Base-by-base conservation (phyloP, 2,888 invertebrate species). In the Crioceris asparagi region DNA sequence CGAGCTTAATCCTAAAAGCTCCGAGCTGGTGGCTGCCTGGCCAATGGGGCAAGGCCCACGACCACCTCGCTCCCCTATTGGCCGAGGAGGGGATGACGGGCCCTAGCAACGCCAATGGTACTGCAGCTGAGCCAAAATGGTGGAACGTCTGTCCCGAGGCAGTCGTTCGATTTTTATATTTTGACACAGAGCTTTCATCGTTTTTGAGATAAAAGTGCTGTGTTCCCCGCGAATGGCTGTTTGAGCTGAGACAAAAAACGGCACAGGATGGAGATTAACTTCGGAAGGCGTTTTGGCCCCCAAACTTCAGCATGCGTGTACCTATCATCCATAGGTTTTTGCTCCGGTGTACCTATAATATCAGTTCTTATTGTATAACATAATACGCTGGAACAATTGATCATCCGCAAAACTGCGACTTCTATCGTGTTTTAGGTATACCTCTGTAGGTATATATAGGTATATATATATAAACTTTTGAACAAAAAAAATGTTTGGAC, bases 31-130 rank as follows among this genome's bases (percentile, higher is more conserved):
- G 48, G 49, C 47, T 39, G 33, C 32, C 35, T 19, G 32, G 38
- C 62, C 57, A 62, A 62, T 62, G 32, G 46, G 31, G 44, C 30
- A 37, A 37, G 46, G 55, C 57, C 61, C 56, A 55, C 57, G 56
- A 54, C 39, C 38, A 47, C 44, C 36, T 17, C 21, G 44, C 17
- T 10, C 25, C 36, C 38, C 46, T 46, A 66, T 68, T 69, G 68
- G 68, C 44, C 40, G 48, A 37, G 34, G 44, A 44, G 44, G 47
- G 52, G 45, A 48, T 49, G 48, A 49, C 49, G 57, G 55, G 56
- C 61, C 66, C 64, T 46, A 56, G 62, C 57, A 59, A 63, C 65
- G 41, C 69, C 69, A 69, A 69, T 68, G 49, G 45, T 43, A 39
- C 19, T 17, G 29, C 36, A 40, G 43, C 39, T 32, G 44, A 48